Evolutionary conservation across 2,113 vertebrate species (phyloP).

Genomic region (Corynorhinus townsendii): DNA sequence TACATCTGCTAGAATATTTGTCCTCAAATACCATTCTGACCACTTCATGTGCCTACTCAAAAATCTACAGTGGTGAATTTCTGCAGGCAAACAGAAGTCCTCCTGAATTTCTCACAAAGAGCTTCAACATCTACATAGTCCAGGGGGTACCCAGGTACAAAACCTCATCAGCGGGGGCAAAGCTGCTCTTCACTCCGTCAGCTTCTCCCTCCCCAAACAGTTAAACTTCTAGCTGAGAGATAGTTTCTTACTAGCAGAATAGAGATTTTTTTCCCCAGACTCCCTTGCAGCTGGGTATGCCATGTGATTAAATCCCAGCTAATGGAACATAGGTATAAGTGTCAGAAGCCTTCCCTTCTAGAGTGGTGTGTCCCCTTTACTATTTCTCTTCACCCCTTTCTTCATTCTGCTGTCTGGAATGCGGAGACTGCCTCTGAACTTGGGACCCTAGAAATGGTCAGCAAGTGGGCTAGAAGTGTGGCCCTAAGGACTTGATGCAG

Average conservation of each 20-base stretch:
- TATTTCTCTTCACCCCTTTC: background rate
- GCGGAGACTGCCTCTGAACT: background rate
- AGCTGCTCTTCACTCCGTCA: accelerated
- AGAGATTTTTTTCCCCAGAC: background rate
- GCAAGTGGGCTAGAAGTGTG: background rate
- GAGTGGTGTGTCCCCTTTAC: too few species aligned
- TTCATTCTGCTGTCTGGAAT: background rate
- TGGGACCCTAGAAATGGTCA: background rate
- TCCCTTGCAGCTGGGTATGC: background rate
- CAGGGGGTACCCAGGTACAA: too few species aligned
- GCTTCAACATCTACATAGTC: background rate
- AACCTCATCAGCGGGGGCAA: accelerated
- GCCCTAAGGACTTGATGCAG: accelerated
- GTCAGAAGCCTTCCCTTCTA: background rate
- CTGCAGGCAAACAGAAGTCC: background rate
- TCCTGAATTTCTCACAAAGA: background rate
- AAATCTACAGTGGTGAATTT: background rate
- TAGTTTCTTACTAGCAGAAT: background rate
- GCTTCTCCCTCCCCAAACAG: too few species aligned
- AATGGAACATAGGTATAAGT: background rate
- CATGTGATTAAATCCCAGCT: background rate
- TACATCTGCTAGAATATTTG: background rate
- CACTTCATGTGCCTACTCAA: background rate
- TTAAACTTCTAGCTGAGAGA: background rate
- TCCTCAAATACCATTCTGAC: too few species aligned